Evolutionary conservation across 2,113 vertebrate genomes (phyloP).

Genomic region (Phylloscopus whistleri): DNA sequence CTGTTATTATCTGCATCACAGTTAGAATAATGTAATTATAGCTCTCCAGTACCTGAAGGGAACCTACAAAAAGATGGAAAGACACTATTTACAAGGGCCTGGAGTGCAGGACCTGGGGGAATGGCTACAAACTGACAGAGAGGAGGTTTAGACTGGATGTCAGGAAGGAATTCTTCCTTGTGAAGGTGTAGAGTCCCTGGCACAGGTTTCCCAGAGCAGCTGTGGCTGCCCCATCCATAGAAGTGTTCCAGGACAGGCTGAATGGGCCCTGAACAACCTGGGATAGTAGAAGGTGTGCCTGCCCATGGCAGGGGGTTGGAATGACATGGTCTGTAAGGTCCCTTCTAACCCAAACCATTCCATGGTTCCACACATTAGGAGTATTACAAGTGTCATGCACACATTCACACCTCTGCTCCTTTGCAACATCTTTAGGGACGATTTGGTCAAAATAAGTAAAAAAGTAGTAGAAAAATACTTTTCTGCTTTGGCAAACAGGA

Average conservation of each 20-base stretch:
- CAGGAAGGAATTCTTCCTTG: accelerated
- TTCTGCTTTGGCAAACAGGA: not conserved
- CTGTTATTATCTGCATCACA: not conserved
- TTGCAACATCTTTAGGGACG: not conserved
- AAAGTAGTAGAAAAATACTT: not conserved
- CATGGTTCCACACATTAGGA: not conserved
- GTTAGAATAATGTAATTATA: not conserved
- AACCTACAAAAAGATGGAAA: not conserved
- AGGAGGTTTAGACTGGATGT: accelerated
- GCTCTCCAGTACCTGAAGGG: not conserved
- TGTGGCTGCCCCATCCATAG: not conserved
- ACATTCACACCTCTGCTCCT: not conserved
- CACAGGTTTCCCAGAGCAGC: not conserved
- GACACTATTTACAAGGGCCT: not conserved
- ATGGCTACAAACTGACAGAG: not conserved
- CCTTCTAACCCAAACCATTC: not conserved
- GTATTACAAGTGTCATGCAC: not conserved
- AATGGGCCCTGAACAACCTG: not conserved
- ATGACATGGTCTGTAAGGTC: not conserved
- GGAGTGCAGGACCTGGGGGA: not conserved
- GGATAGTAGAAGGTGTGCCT: not conserved
- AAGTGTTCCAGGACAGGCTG: accelerated
- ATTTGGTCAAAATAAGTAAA: not conserved
- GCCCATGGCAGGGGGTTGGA: not conserved
- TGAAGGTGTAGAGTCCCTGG: accelerated